Evolutionary conservation across 2,888 invertebrate genomes (phyloP).

Genomic region (Ligdia adustata): DNA sequence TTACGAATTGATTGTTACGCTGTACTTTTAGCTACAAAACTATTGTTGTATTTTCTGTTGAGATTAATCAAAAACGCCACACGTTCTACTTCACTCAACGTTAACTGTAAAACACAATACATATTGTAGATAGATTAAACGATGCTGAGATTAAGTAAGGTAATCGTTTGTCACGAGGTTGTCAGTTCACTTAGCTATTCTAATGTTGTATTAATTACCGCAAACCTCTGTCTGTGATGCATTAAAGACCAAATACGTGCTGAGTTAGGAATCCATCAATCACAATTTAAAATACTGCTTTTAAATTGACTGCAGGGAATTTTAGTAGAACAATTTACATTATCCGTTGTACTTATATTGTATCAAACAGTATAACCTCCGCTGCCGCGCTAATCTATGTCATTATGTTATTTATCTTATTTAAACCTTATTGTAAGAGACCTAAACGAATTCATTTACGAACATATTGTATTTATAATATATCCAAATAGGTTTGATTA

Average conservation of each 20-base stretch:
- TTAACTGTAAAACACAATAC: too few species aligned
- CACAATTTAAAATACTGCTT: slow-evolving; percentile 8
- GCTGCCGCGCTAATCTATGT: slow-evolving; percentile 1
- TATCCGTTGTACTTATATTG: not conserved
- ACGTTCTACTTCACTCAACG: too few species aligned
- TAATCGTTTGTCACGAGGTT: too few species aligned
- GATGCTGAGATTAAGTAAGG: too few species aligned
- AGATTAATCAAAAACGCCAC: too few species aligned
- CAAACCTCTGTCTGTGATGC: not conserved
- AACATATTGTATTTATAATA: too few species aligned
- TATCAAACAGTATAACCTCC: not conserved
- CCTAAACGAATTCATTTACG: slow-evolving; percentile 1
- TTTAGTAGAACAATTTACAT: slow-evolving; percentile 2
- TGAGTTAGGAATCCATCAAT: slow-evolving; percentile 6
- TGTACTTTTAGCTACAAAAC: too few species aligned
- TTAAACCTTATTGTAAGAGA: slow-evolving; percentile 7
- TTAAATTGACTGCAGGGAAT: not conserved
- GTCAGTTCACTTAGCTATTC: slow-evolving; percentile 1
- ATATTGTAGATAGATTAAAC: too few species aligned
- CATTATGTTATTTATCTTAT: slow-evolving; percentile 14
- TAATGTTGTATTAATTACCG: slow-evolving; percentile 1
- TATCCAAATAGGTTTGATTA: too few species aligned
- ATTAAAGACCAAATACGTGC: slow-evolving; percentile 1
- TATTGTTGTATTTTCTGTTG: too few species aligned
- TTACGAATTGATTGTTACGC: slow-evolving; percentile 19